phyloP scores from a whole-genome alignment of 1,140 invertebrate species.

The Camponotus vicinus region DNA sequence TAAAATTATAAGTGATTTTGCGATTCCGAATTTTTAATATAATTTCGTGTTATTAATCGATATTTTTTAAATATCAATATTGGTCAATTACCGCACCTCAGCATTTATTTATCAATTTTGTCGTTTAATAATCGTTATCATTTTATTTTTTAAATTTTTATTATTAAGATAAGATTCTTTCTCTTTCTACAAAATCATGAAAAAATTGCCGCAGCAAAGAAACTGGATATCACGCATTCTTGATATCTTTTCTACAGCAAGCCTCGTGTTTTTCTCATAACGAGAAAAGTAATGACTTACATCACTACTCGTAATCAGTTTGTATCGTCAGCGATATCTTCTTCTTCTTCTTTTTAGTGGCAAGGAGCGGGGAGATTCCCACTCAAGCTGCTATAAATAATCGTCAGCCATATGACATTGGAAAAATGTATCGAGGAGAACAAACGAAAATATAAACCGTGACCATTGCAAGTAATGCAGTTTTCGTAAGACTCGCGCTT shows the following conservation, averaged over 20 bases:
- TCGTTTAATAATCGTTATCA: too few relatives aligned
- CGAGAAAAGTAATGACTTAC: slow-evolving; percentile 6
- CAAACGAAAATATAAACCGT: neutral
- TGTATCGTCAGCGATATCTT: neutral
- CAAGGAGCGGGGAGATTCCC: too few relatives aligned
- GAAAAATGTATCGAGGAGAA: neutral
- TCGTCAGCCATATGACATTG: neutral
- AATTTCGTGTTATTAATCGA: too few relatives aligned
- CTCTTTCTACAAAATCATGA: neutral
- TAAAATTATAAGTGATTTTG: too few relatives aligned
- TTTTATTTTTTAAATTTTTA: too few relatives aligned
- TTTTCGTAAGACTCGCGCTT: neutral
- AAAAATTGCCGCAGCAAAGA: neutral
- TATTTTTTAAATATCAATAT: too few relatives aligned
- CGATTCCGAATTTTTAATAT: too few relatives aligned
- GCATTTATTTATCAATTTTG: too few relatives aligned
- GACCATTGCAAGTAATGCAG: neutral
- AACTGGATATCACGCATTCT: neutral
- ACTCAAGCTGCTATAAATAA: too few relatives aligned
- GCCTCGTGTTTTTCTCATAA: neutral
- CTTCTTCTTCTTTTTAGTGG: too few relatives aligned
- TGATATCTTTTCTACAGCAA: neutral
- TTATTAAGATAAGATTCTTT: neutral
- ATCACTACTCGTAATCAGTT: neutral
- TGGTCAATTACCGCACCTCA: too few relatives aligned